Conservation (phyloP, 2,113 vertebrate genomes). For the Hylia prasina region DNA sequence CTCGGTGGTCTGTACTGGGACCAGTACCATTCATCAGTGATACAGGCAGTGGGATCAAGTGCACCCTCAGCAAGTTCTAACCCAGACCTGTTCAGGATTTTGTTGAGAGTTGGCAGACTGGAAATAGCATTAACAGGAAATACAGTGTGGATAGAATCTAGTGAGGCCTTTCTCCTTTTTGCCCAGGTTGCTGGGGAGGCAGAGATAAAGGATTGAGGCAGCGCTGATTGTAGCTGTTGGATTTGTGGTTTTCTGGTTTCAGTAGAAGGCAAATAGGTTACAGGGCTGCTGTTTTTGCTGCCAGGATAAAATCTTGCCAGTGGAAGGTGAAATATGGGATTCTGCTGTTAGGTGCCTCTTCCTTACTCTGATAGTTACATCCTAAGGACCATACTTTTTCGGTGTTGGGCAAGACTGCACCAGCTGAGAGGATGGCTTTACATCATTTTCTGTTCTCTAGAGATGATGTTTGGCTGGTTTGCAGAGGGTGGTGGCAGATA, state of each 20-base stretch:
- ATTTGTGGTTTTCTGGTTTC: background rate
- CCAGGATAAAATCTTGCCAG: background rate
- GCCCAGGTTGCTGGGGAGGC: background rate
- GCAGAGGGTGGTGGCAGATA: background rate
- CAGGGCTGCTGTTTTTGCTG: background rate
- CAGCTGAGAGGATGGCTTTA: background rate
- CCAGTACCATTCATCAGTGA: background rate
- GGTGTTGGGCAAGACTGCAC: background rate
- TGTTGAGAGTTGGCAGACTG: background rate
- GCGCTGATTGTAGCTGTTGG: background rate
- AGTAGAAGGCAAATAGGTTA: background rate
- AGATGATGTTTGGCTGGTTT: background rate
- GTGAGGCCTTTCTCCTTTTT: background rate
- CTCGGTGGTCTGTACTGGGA: background rate
- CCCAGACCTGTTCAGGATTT: background rate
- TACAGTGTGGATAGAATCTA: background rate
- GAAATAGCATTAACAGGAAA: background rate
- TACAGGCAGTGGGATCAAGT: background rate
- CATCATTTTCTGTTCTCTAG: background rate
- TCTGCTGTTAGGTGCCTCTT: background rate
- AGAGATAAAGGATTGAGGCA: background rate
- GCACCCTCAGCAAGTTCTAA: background rate
- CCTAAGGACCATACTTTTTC: background rate
- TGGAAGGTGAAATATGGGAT: background rate
- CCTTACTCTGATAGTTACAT: background rate